A percentile compares a stretch with the other conserved stretches of the same genome.
Conservation (phyloP, 1,140 invertebrate species). For the Drosophila truncata region DNA sequence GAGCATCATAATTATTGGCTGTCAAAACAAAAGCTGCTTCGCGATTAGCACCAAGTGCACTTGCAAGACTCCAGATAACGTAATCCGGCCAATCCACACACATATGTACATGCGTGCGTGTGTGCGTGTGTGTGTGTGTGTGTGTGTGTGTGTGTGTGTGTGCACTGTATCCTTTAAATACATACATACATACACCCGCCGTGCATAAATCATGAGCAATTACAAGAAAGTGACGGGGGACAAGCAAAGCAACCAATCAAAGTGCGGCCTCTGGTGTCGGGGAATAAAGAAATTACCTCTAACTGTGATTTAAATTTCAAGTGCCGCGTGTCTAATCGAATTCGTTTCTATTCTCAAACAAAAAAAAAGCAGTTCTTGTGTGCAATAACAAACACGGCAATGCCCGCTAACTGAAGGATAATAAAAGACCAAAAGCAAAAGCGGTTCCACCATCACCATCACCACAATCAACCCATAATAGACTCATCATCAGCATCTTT, state of each 20-base stretch:
- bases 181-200: conserved; percentile 6
- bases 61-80: not conserved
- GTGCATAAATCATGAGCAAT: conserved; percentile 31
- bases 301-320: conserved; percentile 18
- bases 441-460: conserved; percentile 19
- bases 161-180: not conserved
- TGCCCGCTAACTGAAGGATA: conserved; percentile 19
- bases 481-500: conserved; percentile 10
- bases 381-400: conserved; percentile 37
- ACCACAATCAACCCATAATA: conserved; percentile 10
- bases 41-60: conserved; percentile 5
- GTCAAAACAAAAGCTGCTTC: conserved; percentile 29
- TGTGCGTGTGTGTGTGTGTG: not conserved
- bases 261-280: conserved; percentile 10
- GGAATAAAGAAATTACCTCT: conserved; percentile 16
- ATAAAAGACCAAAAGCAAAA: conserved; percentile 27
- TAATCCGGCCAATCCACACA: conserved; percentile 16
- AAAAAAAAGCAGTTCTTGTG: not conserved
- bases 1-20: conserved; percentile 60
- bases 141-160: not conserved
- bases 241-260: conserved; percentile 2
- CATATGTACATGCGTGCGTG: not conserved
- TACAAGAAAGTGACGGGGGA: conserved; percentile 19
- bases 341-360: conserved; percentile 8
- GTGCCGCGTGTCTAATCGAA: conserved; percentile 19